Evolutionary conservation across 1,140 invertebrate species (phyloP).

Genomic region (Neodiprion virginianus): DNA sequence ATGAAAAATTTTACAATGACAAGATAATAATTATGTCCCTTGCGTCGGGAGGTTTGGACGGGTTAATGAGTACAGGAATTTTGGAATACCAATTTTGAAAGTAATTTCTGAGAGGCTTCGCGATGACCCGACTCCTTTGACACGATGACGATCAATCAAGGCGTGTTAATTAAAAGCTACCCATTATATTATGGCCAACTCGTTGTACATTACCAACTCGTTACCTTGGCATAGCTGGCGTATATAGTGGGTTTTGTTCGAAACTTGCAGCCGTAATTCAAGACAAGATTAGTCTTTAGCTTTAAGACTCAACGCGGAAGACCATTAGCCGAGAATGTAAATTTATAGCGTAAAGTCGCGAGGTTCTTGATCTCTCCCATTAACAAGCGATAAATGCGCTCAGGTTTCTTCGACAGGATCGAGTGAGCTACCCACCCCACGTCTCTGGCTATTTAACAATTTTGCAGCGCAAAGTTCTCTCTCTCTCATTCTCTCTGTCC

Average conservation of each 20-base stretch:
- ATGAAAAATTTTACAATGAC: no score
- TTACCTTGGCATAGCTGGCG: neutral
- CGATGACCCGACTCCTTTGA: neutral
- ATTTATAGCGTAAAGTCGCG: neutral
- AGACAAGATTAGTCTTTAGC: constrained; percentile 5
- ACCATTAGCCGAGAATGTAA: constrained; percentile 5
- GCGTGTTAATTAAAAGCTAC: constrained; percentile 2
- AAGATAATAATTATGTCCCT: no score
- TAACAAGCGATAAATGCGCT: neutral
- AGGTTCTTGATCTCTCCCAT: neutral
- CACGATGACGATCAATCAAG: neutral
- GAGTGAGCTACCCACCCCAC: no score
- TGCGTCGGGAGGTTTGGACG: no score
- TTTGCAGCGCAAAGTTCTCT: neutral
- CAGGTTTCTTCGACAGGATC: neutral
- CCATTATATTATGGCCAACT: neutral
- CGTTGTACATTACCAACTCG: constrained; percentile 4
- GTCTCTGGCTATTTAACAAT: neutral
- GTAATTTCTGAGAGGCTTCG: neutral
- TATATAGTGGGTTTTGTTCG: neutral
- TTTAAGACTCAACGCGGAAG: constrained; percentile 5
- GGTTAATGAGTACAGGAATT: neutral
- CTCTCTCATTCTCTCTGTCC: no score
- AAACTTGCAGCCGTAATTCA: constrained; percentile 1
- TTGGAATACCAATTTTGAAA: neutral